phyloP scores from a whole-genome alignment of 2,113 vertebrate species.

The Xerus inauris region DNA sequence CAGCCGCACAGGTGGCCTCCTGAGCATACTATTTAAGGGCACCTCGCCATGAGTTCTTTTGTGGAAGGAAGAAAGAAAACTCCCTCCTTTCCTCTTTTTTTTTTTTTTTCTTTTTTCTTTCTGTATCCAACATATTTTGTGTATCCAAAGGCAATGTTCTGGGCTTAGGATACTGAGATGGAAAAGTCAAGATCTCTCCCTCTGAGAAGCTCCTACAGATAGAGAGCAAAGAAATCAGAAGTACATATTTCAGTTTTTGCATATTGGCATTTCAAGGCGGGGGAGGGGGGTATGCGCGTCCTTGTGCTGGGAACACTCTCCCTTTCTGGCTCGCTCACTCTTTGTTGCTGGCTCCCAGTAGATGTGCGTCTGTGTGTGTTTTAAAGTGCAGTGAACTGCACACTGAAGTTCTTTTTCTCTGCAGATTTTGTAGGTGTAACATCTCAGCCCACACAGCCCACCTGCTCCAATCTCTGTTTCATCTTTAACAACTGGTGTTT shows the following conservation, averaged over 20 bases:
- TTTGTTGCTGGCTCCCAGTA: conserved; percentile 49
- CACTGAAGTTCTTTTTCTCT: conserved; percentile 35
- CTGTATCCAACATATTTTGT: neutral
- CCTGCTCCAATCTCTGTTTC: conserved; percentile 55
- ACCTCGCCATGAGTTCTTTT: neutral
- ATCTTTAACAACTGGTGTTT: conserved; percentile 47
- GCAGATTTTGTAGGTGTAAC: conserved; percentile 62
- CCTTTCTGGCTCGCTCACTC: neutral
- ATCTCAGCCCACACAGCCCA: conserved; percentile 56
- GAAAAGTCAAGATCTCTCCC: neutral
- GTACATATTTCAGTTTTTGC: neutral
- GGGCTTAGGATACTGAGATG: neutral
- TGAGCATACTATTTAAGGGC: neutral
- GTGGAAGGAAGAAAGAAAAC: neutral
- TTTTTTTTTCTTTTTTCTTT: neutral
- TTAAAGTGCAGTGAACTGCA: conserved; percentile 29
- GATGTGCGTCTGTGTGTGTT: neutral
- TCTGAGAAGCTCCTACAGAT: neutral
- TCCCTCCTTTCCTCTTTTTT: neutral
- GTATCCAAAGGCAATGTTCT: neutral
- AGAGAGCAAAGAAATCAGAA: neutral
- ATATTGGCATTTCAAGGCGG: neutral
- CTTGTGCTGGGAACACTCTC: neutral
- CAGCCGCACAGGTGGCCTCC: neutral
- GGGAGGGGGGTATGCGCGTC: neutral